These are phyloP conservation scores for Tympanuchus pallidicinctus DNA, from an alignment of 2,113 vertebrate genomes.

Conservation along the genomic window DNA sequence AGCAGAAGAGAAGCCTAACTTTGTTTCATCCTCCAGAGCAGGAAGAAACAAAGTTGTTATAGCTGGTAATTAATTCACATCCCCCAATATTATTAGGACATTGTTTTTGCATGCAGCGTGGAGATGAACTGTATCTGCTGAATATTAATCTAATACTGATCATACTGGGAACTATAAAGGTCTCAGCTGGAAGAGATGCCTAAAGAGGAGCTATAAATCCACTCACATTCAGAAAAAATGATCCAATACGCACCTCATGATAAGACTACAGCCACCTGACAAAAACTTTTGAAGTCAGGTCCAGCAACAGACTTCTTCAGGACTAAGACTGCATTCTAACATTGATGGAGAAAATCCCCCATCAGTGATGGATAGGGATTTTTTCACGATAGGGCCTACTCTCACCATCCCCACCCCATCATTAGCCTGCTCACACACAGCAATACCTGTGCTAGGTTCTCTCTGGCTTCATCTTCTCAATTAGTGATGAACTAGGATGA, in stretches of 20 bases:
- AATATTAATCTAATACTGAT: not conserved
- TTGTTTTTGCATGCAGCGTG: not conserved
- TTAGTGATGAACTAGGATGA: not conserved
- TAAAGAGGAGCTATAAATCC: not conserved
- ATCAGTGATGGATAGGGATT: not conserved
- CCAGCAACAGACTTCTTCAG: not conserved
- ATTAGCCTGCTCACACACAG: rapidly evolving
- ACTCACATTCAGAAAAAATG: not conserved
- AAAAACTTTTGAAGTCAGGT: not conserved
- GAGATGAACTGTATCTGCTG: not conserved
- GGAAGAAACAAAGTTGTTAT: not conserved
- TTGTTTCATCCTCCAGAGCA: not conserved
- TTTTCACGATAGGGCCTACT: not conserved
- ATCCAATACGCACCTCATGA: not conserved
- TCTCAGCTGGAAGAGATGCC: not conserved
- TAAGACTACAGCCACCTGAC: not conserved
- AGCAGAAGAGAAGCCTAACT: not conserved
- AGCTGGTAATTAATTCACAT: not conserved
- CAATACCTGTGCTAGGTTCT: not conserved
- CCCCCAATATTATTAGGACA: not conserved
- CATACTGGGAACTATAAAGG: not conserved
- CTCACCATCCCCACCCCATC: not conserved
- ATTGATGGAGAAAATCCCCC: not conserved
- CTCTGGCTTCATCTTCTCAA: not conserved
- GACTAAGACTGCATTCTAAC: not conserved